Conservation (phyloP, 2,888 invertebrate genomes). For the Allolobophora icterica region DNA sequence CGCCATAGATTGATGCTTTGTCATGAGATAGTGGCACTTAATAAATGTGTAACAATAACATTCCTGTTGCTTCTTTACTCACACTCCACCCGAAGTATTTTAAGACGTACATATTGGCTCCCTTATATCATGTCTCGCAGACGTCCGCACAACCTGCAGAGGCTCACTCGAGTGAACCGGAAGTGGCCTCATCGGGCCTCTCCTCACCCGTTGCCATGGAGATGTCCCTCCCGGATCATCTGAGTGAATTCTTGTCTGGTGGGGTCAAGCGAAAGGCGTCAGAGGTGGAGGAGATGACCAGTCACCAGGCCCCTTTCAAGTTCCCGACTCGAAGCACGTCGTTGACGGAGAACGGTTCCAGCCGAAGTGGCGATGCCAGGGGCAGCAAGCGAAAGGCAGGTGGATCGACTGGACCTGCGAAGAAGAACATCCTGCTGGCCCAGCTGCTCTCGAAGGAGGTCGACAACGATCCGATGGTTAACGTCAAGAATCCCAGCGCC, state of each 20-base stretch:
- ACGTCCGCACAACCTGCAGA: slow-evolving; percentile 6
- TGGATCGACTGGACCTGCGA: slow-evolving; percentile 29
- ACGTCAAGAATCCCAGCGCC: slow-evolving; percentile 26
- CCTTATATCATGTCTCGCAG: not conserved
- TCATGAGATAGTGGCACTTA: too few species aligned
- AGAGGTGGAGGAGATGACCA: slow-evolving; percentile 14
- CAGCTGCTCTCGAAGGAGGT: slow-evolving; percentile 36
- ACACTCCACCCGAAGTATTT: too few species aligned
- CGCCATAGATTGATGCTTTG: too few species aligned
- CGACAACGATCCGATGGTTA: slow-evolving; percentile 6
- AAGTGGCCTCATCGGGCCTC: not conserved
- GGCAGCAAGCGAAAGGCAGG: not conserved
- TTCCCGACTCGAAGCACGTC: not conserved
- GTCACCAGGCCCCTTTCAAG: not conserved
- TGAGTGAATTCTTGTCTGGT: not conserved
- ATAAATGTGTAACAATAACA: too few species aligned
- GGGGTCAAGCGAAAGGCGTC: slow-evolving; percentile 27
- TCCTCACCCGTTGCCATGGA: slow-evolving; percentile 19
- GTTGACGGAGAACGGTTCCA: not conserved
- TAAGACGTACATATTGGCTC: too few species aligned
- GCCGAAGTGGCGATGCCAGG: not conserved
- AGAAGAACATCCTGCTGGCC: slow-evolving; percentile 39
- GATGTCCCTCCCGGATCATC: not conserved
- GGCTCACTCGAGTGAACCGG: not conserved
- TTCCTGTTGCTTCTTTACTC: too few species aligned